Percentiles rank a stretch among this genome's conserved stretches.
These are phyloP conservation scores for Mola mola DNA, from an alignment of 2,113 vertebrate genomes.

Conservation along the genomic window DNA sequence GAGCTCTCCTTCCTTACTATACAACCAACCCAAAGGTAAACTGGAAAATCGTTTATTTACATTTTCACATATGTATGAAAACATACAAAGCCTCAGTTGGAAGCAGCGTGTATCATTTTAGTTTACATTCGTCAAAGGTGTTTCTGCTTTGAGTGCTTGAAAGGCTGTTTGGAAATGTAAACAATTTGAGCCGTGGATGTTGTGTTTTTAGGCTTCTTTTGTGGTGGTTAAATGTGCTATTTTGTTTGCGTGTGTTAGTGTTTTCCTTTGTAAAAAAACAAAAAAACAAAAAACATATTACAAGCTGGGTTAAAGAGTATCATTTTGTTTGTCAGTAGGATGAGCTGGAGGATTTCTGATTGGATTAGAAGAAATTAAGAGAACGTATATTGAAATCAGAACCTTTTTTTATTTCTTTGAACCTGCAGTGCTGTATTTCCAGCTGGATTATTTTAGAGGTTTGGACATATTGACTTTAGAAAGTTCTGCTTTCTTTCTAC, in stretches of 20 bases:
- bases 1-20: too few relatives aligned
- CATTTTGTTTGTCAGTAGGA: constrained; percentile 24
- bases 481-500: too few relatives aligned
- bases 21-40: constrained; percentile 21
- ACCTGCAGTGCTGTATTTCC: background rate
- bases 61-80: constrained; percentile 15
- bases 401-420: constrained; percentile 13
- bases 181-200: constrained; percentile 26
- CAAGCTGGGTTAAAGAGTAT: constrained; percentile 15
- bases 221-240: constrained; percentile 45
- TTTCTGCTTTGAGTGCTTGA: constrained; percentile 38
- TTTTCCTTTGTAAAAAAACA: constrained; percentile 25
- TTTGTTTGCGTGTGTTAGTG: constrained; percentile 40
- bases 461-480: too few relatives aligned
- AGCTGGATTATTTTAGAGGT: too few relatives aligned
- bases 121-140: constrained; percentile 1
- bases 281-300: background rate
- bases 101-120: constrained; percentile 35
- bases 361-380: background rate
- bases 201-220: constrained; percentile 45
- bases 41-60: constrained; percentile 10
- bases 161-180: constrained; percentile 30
- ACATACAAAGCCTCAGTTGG: constrained; percentile 14
- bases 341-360: constrained; percentile 3
- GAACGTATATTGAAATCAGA: too few relatives aligned